Base-by-base conservation (phyloP, 1,140 invertebrate genomes). In the Catajapyx aquilonaris region DNA sequence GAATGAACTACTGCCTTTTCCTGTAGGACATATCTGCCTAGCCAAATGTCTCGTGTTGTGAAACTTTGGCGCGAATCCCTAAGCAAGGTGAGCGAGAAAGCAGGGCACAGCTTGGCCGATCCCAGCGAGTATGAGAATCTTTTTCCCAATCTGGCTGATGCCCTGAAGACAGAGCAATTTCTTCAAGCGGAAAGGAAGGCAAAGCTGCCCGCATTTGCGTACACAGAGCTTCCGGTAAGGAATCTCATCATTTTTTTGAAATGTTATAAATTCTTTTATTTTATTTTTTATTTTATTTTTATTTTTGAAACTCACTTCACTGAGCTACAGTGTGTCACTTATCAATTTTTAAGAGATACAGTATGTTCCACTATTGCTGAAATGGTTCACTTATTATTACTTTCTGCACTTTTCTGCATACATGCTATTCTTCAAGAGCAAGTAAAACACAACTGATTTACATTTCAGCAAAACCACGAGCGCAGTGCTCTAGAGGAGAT, bases 81-180 rank as follows among this genome's bases (percentile, higher is more conserved):
- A 1, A 66, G 68, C 1, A 66, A 71, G 42, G 68, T 71, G 0
- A 85, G 79, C 54, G 73, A 80, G 49, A 93, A 93, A 53, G 79
- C 84, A 1, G 84, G 85, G 1, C 81, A 91, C 51, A 85, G 84
- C 34, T 59, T 98, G 30, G 94, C 94, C 5, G 87, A 96, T 66
- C 94, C 93, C 1, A 68, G 74, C 30, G 76, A 94, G 45, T 97
- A 97, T 55, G 85, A 91, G 51, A 98, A 98, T 64, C 63, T 98
- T 22, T 98, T 98, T 54, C 87, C 90, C 1, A 85, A 81, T 2
- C 73, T 80, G 37, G 59, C 59, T 31, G 76, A 90, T 43, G 65
- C 77, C 1, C 51, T 88, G 1, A 74, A 73, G 48, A 69, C 77
- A 0, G 83, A 91, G 56, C 62, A 73, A 41, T 79, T 65, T 49